A percentile compares a stretch with the other conserved stretches of the same genome.
phyloP scores from a whole-genome alignment of 1,140 invertebrate species.

The Papilio glaucus region DNA sequence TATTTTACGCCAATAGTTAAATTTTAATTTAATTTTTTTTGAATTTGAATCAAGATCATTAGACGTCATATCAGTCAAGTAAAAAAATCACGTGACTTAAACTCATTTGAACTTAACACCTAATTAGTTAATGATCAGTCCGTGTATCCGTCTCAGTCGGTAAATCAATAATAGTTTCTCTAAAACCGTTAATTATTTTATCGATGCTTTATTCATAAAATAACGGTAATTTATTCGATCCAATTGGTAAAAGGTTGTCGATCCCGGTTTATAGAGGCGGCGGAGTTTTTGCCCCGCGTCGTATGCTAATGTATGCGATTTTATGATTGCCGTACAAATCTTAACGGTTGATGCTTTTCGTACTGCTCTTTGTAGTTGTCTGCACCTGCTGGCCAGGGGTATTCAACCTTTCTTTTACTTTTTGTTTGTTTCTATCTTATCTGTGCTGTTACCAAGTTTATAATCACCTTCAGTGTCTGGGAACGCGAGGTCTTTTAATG shows the following conservation, averaged over 20 bases:
- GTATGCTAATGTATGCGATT: slow-evolving; percentile 49
- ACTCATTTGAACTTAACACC: too few relatives aligned
- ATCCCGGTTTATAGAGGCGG: slow-evolving; percentile 47
- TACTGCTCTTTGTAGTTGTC: slow-evolving; percentile 33
- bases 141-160: too few relatives aligned
- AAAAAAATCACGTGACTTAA: too few relatives aligned
- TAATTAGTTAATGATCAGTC: too few relatives aligned
- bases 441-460: slow-evolving; percentile 2
- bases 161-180: neutral
- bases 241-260: slow-evolving; percentile 44
- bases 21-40: too few relatives aligned
- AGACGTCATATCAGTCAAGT: too few relatives aligned
- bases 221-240: slow-evolving; percentile 28
- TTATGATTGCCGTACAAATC: slow-evolving; percentile 54
- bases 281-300: slow-evolving; percentile 42
- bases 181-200: slow-evolving; percentile 28
- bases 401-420: slow-evolving; percentile 1
- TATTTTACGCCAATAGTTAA: too few relatives aligned
- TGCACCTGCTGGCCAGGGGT: slow-evolving; percentile 18
- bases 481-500: neutral
- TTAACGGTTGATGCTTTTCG: slow-evolving; percentile 43
- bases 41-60: too few relatives aligned
- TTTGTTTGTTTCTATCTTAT: neutral
- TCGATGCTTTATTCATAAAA: slow-evolving; percentile 28
- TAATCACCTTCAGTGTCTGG: neutral